Evolutionary conservation across 53 echinoderm and acorn worm species (phyloP).

Genomic region (Stichopus horrens): DNA sequence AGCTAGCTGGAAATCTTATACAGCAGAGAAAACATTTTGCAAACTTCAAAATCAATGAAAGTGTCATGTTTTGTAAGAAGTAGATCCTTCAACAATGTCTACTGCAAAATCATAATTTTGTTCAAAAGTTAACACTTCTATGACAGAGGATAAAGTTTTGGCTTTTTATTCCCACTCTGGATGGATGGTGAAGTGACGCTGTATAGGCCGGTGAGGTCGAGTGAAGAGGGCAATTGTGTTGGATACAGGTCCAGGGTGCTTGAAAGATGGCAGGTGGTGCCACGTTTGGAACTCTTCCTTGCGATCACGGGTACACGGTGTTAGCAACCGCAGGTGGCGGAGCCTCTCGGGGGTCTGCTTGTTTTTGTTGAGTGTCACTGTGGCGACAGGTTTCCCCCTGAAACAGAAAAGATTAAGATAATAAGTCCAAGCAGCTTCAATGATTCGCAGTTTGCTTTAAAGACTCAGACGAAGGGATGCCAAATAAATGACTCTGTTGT

Average conservation of each 20-base stretch:
- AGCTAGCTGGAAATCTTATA: background rate
- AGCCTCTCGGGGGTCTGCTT: conserved; percentile 57
- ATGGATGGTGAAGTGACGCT: conserved; percentile 95
- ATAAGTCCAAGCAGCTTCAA: background rate
- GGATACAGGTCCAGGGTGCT: conserved; percentile 78
- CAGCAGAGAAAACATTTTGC: background rate
- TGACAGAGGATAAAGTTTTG: background rate
- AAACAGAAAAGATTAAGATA: background rate
- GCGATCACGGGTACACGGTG: conserved; percentile 83
- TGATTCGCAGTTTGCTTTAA: no score
- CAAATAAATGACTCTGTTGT: background rate
- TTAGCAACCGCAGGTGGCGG: conserved; percentile 76
- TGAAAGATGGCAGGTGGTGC: conserved; percentile 93
- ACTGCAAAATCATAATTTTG: background rate
- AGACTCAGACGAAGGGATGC: no score
- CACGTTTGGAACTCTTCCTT: conserved; percentile 89
- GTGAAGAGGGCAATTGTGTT: conserved; percentile 96
- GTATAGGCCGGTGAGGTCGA: conserved; percentile 79
- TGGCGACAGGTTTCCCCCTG: conserved; percentile 64
- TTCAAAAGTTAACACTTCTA: background rate
- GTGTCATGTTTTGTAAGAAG: background rate
- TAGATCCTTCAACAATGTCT: background rate
- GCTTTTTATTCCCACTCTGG: conserved; percentile 97
- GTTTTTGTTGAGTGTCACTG: conserved; percentile 59
- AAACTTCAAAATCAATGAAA: background rate